Evolutionary conservation across 2,888 invertebrate genomes (phyloP).

Genomic region (Euphydryas editha): DNA sequence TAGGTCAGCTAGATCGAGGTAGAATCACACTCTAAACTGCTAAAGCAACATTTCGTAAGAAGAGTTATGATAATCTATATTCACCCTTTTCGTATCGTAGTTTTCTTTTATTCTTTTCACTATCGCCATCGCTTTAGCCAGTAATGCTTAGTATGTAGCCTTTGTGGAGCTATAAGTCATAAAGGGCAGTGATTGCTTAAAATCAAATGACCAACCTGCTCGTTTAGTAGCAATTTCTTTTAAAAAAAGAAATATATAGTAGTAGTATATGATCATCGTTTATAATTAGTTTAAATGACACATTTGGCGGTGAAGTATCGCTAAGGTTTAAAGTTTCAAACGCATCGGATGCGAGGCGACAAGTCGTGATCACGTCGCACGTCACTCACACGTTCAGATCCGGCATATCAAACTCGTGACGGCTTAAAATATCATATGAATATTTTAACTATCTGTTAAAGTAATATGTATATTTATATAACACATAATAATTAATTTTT

Average conservation of each 20-base stretch:
- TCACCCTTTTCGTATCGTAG: too few species aligned
- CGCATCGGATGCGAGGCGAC: constrained; percentile 62
- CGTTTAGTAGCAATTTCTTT: too few species aligned
- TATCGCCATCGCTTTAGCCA: too few species aligned
- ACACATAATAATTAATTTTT: not conserved
- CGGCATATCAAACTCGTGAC: constrained; percentile 64
- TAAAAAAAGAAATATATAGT: not conserved
- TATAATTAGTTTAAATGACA: constrained; percentile 48
- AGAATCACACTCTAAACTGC: too few species aligned
- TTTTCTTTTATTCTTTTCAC: too few species aligned
- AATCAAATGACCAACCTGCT: too few species aligned
- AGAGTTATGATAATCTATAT: too few species aligned
- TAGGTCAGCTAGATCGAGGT: too few species aligned
- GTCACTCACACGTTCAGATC: constrained; percentile 52
- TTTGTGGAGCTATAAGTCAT: too few species aligned
- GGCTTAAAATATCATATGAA: constrained; percentile 38
- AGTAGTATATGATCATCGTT: not conserved
- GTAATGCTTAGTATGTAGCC: too few species aligned
- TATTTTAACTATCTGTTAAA: constrained; percentile 22
- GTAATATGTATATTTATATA: not conserved
- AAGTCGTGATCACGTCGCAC: constrained; percentile 70
- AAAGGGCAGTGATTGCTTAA: too few species aligned
- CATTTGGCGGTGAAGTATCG: constrained; percentile 41
- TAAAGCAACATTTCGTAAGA: too few species aligned
- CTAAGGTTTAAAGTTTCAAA: constrained; percentile 65